These are phyloP conservation scores for Homalodisca vitripennis DNA, from an alignment of 1,140 invertebrate genomes.

Conservation along the genomic window DNA sequence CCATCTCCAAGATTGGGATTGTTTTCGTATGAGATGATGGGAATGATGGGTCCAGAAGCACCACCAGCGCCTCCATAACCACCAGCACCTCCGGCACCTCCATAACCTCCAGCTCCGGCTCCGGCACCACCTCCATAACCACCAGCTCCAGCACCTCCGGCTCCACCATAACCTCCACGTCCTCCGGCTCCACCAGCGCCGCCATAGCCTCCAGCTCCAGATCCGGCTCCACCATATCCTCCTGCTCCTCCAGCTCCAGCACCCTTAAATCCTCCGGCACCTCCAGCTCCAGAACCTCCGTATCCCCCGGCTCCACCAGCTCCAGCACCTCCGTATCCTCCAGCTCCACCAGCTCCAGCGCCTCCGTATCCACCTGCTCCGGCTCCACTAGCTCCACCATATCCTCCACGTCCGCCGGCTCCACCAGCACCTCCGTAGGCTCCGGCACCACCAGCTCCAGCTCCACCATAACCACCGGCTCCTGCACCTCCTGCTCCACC, in stretches of 20 bases:
- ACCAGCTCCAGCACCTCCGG: slow-evolving; percentile 20
- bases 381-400: slow-evolving; percentile 23
- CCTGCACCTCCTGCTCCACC: slow-evolving; percentile 25
- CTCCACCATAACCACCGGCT: slow-evolving; percentile 7
- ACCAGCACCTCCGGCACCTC: slow-evolving; percentile 15
- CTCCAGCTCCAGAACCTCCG: slow-evolving; percentile 18
- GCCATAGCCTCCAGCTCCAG: neutral
- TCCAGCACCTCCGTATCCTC: slow-evolving; percentile 27
- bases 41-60: slow-evolving; percentile 33
- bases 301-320: slow-evolving; percentile 19
- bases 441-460: slow-evolving; percentile 10
- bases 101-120: neutral
- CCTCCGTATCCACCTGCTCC: slow-evolving; percentile 27
- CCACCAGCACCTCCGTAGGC: slow-evolving; percentile 20
- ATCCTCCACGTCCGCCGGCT: neutral
- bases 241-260: slow-evolving; percentile 19
- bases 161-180: slow-evolving; percentile 14
- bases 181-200: slow-evolving; percentile 21
- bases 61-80: neutral
- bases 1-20: slow-evolving; percentile 36
- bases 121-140: neutral
- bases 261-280: neutral
- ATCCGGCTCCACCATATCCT: neutral
- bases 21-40: slow-evolving; percentile 36
- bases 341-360: slow-evolving; percentile 19